Percentiles rank a stretch among this genome's conserved stretches.
These are phyloP conservation scores for Mystacornis crossleyi DNA, from an alignment of 2,113 vertebrate genomes.

Conservation along the genomic window DNA sequence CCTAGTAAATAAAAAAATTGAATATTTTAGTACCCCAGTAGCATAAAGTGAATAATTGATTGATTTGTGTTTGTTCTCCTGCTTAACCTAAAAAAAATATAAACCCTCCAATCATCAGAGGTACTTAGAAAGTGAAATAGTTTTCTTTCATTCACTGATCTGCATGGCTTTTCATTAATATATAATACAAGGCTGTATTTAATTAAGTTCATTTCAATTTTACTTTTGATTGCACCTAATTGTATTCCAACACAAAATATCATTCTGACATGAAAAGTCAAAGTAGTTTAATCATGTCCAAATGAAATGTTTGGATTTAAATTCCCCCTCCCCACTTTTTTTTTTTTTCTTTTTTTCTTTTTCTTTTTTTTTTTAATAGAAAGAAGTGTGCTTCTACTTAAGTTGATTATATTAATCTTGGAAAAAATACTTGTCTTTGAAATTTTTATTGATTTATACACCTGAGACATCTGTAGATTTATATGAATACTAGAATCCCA, in stretches of 20 bases:
- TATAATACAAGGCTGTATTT: background rate
- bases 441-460: background rate
- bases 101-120: background rate
- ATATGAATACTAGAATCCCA: background rate
- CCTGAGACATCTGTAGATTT: background rate
- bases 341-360: no score
- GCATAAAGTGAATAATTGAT: background rate
- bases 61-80: background rate
- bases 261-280: background rate
- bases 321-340: rapidly evolving
- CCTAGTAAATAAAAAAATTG: background rate
- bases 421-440: background rate
- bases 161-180: background rate
- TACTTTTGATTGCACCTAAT: background rate
- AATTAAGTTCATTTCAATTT: background rate
- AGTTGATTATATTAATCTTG: background rate
- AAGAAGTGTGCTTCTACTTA: background rate
- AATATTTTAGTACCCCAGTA: background rate
- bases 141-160: background rate
- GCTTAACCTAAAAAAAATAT: background rate
- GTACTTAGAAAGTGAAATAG: background rate
- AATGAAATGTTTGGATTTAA: background rate
- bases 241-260: background rate
- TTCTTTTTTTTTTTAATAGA: background rate
- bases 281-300: background rate